Conservation (phyloP, 2,888 invertebrate species). For the Ernsta delagoae region DNA sequence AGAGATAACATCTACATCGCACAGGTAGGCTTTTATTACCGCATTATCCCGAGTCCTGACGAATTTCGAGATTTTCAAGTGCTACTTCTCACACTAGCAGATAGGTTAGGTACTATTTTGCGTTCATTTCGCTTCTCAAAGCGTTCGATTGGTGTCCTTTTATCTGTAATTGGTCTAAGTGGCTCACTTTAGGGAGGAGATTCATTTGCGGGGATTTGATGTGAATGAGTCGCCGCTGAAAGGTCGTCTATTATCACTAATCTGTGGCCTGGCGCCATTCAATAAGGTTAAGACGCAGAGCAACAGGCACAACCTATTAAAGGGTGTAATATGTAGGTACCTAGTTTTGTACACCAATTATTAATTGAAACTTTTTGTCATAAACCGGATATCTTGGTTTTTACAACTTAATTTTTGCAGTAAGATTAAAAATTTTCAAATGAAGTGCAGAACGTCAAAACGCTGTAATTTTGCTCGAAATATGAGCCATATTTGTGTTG, state of each 20-base stretch:
- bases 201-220: conserved; percentile 33
- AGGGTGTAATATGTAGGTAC: no score
- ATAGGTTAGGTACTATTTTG: background rate
- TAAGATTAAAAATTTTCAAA: no score
- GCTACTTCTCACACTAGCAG: conserved; percentile 63
- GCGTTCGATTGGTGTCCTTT: conserved; percentile 18
- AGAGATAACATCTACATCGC: conserved; percentile 79
- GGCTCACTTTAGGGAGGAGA: conserved; percentile 26
- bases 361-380: no score
- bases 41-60: conserved; percentile 54
- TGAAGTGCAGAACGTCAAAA: background rate
- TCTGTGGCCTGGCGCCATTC: conserved; percentile 34
- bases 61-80: conserved; percentile 47
- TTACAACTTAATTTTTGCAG: no score
- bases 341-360: conserved; percentile 9
- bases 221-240: conserved; percentile 29
- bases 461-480: background rate
- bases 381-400: no score
- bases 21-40: conserved; percentile 80
- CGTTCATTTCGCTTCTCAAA: conserved; percentile 10
- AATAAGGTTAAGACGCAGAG: conserved; percentile 25
- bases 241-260: conserved; percentile 35
- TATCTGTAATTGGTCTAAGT: conserved; percentile 38
- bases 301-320: conserved; percentile 34
- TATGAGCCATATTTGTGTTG: background rate